phyloP scores from a whole-genome alignment of 2,888 invertebrate species.

The Dynastes tityus region DNA sequence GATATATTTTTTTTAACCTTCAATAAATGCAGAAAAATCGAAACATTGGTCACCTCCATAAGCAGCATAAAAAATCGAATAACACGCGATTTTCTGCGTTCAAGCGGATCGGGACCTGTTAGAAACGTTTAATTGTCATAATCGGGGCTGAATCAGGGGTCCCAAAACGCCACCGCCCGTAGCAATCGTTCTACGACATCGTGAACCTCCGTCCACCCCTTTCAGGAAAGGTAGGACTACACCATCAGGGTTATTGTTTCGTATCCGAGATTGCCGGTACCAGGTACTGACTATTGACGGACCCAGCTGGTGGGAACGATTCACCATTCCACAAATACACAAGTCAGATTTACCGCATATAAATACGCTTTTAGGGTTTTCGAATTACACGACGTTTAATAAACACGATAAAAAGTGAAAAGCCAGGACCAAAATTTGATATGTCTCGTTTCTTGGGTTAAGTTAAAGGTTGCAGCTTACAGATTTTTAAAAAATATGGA shows the following conservation, averaged over 20 bases:
- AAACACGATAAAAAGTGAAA: neutral
- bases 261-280: slow-evolving; percentile 61
- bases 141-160: slow-evolving; percentile 35
- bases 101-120: slow-evolving; percentile 62
- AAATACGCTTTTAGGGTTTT: slow-evolving; percentile 55
- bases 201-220: slow-evolving; percentile 7
- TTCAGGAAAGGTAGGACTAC: neutral
- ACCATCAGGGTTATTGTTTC: slow-evolving; percentile 35
- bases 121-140: slow-evolving; percentile 62
- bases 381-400: slow-evolving; percentile 19
- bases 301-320: slow-evolving; percentile 56
- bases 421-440: neutral
- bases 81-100: slow-evolving; percentile 50
- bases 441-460: neutral
- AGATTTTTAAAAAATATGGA: neutral
- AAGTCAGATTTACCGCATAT: slow-evolving; percentile 59
- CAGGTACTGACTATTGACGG: slow-evolving; percentile 69
- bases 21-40: neutral
- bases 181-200: slow-evolving; percentile 31
- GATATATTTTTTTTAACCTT: neutral
- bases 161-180: slow-evolving; percentile 43
- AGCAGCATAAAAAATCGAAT: neutral
- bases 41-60: neutral
- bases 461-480: too few relatives aligned
- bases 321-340: slow-evolving; percentile 58